Conservation (phyloP, 2,797 vertebrate genomes). For the Phataginus tetradactyla region DNA sequence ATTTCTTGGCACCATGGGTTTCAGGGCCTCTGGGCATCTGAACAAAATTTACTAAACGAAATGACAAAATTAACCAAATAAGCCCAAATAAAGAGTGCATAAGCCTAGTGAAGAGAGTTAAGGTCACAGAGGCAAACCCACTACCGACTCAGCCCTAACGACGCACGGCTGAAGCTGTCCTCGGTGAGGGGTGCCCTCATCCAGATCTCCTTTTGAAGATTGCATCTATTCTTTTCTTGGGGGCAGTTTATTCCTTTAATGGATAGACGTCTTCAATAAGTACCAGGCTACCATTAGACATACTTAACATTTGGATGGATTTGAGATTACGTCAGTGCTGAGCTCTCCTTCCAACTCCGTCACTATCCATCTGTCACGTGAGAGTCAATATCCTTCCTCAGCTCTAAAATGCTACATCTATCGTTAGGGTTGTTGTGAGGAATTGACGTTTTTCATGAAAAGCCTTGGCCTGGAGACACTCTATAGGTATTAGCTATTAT, state of each 20-base stretch:
- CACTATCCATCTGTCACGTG: neutral
- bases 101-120: conserved; percentile 26
- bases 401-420: neutral
- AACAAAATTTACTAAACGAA: conserved; percentile 65
- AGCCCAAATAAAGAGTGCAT: neutral
- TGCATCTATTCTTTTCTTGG: neutral
- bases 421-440: neutral
- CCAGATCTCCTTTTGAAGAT: neutral
- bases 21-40: conserved; percentile 63
- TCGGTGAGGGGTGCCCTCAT: neutral
- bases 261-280: neutral
- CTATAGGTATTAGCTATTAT: neutral
- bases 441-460: neutral
- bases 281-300: neutral
- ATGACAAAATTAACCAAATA: conserved; percentile 74
- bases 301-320: neutral
- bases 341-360: neutral
- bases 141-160: neutral
- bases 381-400: neutral
- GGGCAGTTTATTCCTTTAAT: neutral
- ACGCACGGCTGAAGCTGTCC: neutral
- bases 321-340: neutral
- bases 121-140: neutral
- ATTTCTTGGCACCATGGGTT: neutral
- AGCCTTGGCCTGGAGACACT: neutral